phyloP scores from a whole-genome alignment of 2,888 invertebrate species.

The Nebria brevicollis region DNA sequence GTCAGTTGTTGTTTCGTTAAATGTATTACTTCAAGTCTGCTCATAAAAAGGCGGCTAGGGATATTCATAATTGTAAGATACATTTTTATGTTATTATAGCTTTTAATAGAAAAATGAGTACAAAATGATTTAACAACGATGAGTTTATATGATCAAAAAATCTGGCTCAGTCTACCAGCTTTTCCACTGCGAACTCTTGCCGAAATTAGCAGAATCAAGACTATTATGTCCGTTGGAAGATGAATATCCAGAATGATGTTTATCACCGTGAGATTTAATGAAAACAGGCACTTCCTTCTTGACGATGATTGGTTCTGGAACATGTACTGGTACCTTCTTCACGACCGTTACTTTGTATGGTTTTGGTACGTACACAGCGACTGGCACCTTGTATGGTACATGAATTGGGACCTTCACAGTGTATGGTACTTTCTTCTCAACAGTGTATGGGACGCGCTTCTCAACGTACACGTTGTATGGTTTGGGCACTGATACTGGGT shows the following conservation, averaged over 20 bases:
- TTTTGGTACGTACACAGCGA: slow-evolving; percentile 24
- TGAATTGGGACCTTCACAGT: slow-evolving; percentile 37
- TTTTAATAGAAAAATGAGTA: too few relatives aligned
- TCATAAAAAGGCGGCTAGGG: too few relatives aligned
- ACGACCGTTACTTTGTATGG: slow-evolving; percentile 34
- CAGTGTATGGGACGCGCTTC: slow-evolving; percentile 42
- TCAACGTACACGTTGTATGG: slow-evolving; percentile 36
- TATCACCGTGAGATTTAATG: slow-evolving; percentile 30
- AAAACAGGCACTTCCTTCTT: slow-evolving; percentile 38
- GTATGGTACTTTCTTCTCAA: slow-evolving; percentile 36
- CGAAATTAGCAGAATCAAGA: too few relatives aligned
- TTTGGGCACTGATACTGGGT: slow-evolving; percentile 38
- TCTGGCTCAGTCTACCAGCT: too few relatives aligned
- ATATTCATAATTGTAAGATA: too few relatives aligned
- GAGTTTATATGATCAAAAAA: too few relatives aligned
- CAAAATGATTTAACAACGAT: too few relatives aligned
- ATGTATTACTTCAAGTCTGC: too few relatives aligned
- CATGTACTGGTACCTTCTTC: slow-evolving; percentile 39
- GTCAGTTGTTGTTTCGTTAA: too few relatives aligned
- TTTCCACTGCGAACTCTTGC: too few relatives aligned
- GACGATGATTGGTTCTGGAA: slow-evolving; percentile 37
- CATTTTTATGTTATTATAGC: too few relatives aligned
- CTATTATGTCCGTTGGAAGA: not conserved
- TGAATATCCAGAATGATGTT: not conserved
- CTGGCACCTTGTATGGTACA: slow-evolving; percentile 29